A percentile compares a stretch with the other conserved stretches of the same genome.
Evolutionary conservation across 2,113 vertebrate species (phyloP).

Genomic region (Gadus chalcogrammus): DNA sequence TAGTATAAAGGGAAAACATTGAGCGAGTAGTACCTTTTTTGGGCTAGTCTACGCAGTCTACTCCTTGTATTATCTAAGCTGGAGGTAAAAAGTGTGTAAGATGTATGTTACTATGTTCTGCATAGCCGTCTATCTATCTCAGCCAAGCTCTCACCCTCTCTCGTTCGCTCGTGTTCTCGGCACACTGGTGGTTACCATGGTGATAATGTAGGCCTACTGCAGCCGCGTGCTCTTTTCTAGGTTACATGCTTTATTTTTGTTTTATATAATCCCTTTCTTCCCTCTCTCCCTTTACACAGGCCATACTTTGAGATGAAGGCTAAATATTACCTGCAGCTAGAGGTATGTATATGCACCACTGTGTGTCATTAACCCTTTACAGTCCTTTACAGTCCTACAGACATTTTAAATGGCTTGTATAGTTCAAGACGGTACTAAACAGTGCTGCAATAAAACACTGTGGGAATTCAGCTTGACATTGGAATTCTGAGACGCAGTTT

Average conservation of each 20-base stretch:
- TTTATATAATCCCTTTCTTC: slow-evolving; percentile 1
- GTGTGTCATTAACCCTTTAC: background rate
- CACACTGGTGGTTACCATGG: slow-evolving; percentile 52
- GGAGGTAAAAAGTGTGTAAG: slow-evolving; percentile 19
- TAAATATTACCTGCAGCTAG: slow-evolving; percentile 92
- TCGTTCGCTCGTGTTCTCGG: background rate
- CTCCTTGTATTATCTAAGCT: background rate
- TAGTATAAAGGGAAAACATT: too few species aligned
- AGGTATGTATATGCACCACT: slow-evolving; percentile 74
- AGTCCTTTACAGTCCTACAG: background rate
- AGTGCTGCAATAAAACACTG: too few species aligned
- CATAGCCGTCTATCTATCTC: slow-evolving; percentile 22
- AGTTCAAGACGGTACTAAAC: too few species aligned
- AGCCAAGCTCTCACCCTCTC: slow-evolving; percentile 26
- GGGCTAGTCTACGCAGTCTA: too few species aligned
- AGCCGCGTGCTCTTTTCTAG: slow-evolving; percentile 39
- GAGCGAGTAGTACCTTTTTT: too few species aligned
- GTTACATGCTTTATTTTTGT: slow-evolving; percentile 25
- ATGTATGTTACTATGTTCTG: slow-evolving; percentile 37
- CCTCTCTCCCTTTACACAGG: slow-evolving; percentile 64
- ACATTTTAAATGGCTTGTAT: too few species aligned
- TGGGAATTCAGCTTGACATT: too few species aligned
- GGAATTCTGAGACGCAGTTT: too few species aligned
- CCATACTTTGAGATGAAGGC: slow-evolving; percentile 98
- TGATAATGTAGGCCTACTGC: slow-evolving; percentile 34